These are phyloP conservation scores for Parus major DNA, from an alignment of 2,113 vertebrate genomes.

Conservation along the genomic window DNA sequence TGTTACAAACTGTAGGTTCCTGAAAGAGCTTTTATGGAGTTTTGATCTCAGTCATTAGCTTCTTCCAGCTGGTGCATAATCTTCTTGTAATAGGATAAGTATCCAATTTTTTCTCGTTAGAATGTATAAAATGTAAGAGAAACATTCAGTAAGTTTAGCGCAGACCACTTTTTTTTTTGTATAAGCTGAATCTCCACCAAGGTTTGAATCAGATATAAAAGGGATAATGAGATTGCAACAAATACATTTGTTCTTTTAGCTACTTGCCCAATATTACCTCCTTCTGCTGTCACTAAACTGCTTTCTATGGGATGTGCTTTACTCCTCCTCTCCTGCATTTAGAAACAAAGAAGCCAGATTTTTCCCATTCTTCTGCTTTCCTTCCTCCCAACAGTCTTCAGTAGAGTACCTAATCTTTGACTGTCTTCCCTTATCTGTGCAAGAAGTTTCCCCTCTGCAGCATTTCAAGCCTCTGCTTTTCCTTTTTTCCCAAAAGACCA, in stretches of 20 bases:
- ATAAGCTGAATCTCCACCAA: neutral
- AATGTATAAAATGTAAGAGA: neutral
- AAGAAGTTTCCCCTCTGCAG: neutral
- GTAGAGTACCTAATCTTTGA: neutral
- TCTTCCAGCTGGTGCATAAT: neutral
- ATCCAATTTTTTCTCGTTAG: neutral
- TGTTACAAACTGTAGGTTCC: neutral
- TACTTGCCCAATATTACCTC: neutral
- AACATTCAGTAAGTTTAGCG: neutral
- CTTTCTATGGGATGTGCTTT: neutral
- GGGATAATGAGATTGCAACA: neutral
- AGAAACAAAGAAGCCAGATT: neutral
- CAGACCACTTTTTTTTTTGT: neutral
- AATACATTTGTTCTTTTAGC: neutral
- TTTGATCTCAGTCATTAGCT: neutral
- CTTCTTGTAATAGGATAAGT: neutral
- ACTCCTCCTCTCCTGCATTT: neutral
- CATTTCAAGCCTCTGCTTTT: neutral
- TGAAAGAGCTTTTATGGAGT: neutral
- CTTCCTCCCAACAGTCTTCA: neutral
- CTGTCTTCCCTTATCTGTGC: neutral
- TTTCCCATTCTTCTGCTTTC: neutral
- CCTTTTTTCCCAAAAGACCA: neutral
- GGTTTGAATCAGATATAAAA: neutral
- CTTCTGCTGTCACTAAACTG: neutral